Evolutionary conservation across 2,888 invertebrate species (phyloP).

Genomic region (Gastracanthus pulcherrimus): DNA sequence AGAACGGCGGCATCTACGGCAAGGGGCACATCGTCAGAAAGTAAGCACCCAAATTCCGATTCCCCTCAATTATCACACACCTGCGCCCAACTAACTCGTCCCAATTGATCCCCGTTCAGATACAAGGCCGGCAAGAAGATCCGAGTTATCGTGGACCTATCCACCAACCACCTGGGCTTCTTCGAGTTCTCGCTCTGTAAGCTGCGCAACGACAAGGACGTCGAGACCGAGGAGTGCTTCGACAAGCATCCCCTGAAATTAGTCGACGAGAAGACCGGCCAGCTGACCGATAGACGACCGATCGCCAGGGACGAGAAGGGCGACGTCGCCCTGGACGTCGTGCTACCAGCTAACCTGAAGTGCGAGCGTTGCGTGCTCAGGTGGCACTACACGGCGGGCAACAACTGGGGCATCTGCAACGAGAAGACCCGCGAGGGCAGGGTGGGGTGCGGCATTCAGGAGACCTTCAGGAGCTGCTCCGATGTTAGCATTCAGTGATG

Average conservation of each 20-base stretch:
- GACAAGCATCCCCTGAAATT: conserved; percentile 66
- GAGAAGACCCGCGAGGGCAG: conserved; percentile 60
- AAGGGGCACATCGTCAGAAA: conserved; percentile 77
- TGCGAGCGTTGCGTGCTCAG: conserved; percentile 80
- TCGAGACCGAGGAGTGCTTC: conserved; percentile 80
- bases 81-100: background rate
- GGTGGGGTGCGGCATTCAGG: conserved; percentile 79
- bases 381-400: conserved; percentile 80
- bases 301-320: background rate
- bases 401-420: conserved; percentile 78
- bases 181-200: conserved; percentile 78
- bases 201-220: conserved; percentile 70
- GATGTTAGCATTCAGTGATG: conserved; percentile 68
- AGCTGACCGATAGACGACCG: background rate
- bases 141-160: background rate
- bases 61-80: conserved; percentile 64
- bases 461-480: conserved; percentile 79
- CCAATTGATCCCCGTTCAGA: background rate
- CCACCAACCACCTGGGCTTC: background rate
- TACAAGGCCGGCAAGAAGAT: background rate
- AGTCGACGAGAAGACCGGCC: background rate
- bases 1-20: conserved; percentile 79
- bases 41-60: conserved; percentile 64
- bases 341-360: conserved; percentile 76
- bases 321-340: background rate